Conservation (phyloP, 2,888 invertebrate genomes). For the Pseudanteris insignis region DNA sequence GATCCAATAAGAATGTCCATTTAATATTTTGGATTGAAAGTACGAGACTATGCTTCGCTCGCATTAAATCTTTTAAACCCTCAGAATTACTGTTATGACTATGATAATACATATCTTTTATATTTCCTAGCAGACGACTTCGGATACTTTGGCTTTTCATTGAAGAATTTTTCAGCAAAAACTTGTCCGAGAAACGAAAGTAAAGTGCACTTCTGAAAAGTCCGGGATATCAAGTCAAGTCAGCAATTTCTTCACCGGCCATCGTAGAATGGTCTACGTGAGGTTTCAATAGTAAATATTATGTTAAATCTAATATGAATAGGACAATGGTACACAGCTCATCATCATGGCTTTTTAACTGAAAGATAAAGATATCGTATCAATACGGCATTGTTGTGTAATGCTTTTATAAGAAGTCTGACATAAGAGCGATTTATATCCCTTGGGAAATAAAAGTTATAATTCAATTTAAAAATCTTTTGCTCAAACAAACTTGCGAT, state of each 20-base stretch:
- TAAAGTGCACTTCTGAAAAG: constrained; percentile 18
- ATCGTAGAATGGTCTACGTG: constrained; percentile 50
- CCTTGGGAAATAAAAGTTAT: constrained; percentile 12
- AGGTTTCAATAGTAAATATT: constrained; percentile 66
- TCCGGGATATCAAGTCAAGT: constrained; percentile 33
- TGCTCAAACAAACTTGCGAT: no score
- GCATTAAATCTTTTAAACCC: no score
- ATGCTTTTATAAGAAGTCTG: constrained; percentile 43
- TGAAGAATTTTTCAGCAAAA: constrained; percentile 6
- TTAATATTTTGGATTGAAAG: no score
- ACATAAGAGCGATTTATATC: no score
- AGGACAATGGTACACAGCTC: constrained; percentile 59
- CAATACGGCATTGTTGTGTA: constrained; percentile 58
- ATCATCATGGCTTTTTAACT: constrained; percentile 61
- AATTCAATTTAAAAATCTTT: no score
- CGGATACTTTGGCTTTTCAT: background rate
- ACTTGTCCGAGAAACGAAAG: background rate
- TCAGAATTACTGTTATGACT: no score
- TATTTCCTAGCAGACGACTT: background rate
- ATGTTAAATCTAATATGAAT: constrained; percentile 65
- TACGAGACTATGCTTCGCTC: no score
- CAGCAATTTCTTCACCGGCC: constrained; percentile 48
- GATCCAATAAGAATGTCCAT: no score
- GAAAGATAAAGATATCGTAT: constrained; percentile 56
- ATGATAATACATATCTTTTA: no score